Evolutionary conservation across 2,888 invertebrate genomes (phyloP), one percentile per base, ranked within the genome.

Genomic region (Dyspetes luteomarginatus): DNA sequence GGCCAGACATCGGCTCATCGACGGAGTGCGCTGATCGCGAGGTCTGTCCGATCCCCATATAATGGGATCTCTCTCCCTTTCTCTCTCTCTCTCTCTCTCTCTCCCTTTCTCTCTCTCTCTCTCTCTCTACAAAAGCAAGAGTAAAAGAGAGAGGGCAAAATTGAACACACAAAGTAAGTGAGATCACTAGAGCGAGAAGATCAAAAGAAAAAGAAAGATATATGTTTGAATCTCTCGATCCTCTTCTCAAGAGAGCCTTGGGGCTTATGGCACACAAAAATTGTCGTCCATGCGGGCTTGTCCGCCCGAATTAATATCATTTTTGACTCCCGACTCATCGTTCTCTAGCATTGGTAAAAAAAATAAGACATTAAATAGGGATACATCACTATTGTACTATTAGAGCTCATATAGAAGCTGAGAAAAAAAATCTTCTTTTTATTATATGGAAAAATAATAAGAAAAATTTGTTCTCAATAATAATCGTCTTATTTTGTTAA

Each of bases 1-100:
- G 81, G 83, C 81, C 82, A 83, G 80, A 78, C 83, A 78, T 78
- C 80, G 75, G 78, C 81, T 75, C 79, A 83, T 83, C 83, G 77
- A 77, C 71, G 68, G 52, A 69, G 68, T 69, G 71, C 64, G 64
- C 45, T 81, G 81, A 81, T 77, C 81, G 73, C 26, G 5, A 15
- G 48, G 48, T 52, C 62, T 68, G 78, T 64, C 73, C 73, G 77
- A 81, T 81, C 81, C 73, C 77, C 52, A 15, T 43, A 58, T 65
- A 65, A 74, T 58, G 22, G 36, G 12, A n/a, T n/a, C 28, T 43
- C 30, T 45, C 28, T 64, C 24, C 64, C 17, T 41, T 15, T 17
- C 22, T 26, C 15, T 43, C 30, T 15, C 55, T 68, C 67, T 68
- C 64, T 62, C 52, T 58, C 50, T 69, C 55, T 28, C 55, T 26